Conservation (phyloP, 2,113 vertebrate genomes). For the Thryonomys swinderianus region DNA sequence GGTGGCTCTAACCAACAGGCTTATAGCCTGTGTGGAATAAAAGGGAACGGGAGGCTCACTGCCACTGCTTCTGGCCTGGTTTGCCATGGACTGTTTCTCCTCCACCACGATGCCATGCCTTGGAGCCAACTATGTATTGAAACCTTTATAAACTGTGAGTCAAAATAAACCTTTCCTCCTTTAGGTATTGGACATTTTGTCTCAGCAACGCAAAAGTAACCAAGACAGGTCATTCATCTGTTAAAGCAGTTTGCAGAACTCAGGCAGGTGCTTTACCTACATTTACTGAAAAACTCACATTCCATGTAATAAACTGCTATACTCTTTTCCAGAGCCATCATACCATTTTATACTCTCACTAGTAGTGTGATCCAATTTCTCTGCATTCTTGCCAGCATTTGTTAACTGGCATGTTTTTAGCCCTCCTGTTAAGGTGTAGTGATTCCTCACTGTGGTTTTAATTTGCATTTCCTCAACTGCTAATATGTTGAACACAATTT, state of each 20-base stretch:
- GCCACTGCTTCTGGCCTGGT: not conserved
- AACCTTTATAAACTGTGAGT: not conserved
- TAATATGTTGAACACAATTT: not conserved
- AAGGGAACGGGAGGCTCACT: not conserved
- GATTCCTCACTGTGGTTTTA: not conserved
- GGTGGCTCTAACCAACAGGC: not conserved
- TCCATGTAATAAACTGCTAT: not conserved
- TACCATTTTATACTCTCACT: not conserved
- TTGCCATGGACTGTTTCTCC: not conserved
- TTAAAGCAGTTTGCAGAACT: not conserved
- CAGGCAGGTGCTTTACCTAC: not conserved
- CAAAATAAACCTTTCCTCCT: not conserved
- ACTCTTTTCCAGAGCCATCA: not conserved
- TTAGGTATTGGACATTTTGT: not conserved
- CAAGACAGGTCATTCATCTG: not conserved
- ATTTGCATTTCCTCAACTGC: not conserved
- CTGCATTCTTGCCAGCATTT: not conserved
- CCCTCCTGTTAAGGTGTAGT: not conserved
- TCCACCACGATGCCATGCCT: not conserved
- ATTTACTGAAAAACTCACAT: not conserved
- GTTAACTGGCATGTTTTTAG: not conserved
- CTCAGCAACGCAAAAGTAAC: not conserved
- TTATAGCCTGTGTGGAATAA: not conserved
- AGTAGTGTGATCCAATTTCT: not conserved
- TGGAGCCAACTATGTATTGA: not conserved